These are phyloP conservation scores for Archilochus colubris DNA, from an alignment of 2,113 vertebrate genomes.

Conservation along the genomic window DNA sequence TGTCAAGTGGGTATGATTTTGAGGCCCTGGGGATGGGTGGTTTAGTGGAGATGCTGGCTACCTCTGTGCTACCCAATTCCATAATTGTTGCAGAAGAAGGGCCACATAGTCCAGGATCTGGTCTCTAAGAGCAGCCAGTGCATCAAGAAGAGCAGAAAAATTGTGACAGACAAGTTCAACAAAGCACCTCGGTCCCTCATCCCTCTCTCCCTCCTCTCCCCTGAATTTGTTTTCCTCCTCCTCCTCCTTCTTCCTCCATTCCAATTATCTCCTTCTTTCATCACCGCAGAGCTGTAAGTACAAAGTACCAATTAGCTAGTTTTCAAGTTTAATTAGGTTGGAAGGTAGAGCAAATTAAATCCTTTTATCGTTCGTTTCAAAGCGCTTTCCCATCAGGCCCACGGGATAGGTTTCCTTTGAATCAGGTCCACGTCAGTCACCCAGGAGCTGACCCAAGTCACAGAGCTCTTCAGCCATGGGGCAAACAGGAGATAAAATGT, in stretches of 20 bases:
- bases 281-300: conserved; percentile 68
- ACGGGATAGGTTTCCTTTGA: conserved; percentile 30
- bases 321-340: conserved; percentile 80
- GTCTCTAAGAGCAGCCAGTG: background rate
- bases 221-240: conserved; percentile 19
- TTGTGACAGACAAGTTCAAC: conserved; percentile 3
- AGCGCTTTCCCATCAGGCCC: conserved; percentile 51
- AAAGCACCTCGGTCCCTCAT: background rate
- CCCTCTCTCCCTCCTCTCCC: background rate
- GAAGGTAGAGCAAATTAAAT: conserved; percentile 78
- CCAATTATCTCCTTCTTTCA: conserved; percentile 73
- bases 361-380: conserved; percentile 74
- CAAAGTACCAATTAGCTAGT: conserved; percentile 77
- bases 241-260: conserved; percentile 35
- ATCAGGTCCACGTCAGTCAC: background rate
- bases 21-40: background rate
- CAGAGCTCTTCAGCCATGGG: background rate
- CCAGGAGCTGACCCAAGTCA: background rate
- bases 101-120: background rate
- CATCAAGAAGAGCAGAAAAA: background rate
- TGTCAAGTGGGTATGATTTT: background rate
- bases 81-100: background rate
- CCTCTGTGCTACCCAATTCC: background rate
- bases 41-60: background rate
- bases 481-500: background rate